Conservation (phyloP, 2,888 invertebrate species). For the Griposia aprilina region DNA sequence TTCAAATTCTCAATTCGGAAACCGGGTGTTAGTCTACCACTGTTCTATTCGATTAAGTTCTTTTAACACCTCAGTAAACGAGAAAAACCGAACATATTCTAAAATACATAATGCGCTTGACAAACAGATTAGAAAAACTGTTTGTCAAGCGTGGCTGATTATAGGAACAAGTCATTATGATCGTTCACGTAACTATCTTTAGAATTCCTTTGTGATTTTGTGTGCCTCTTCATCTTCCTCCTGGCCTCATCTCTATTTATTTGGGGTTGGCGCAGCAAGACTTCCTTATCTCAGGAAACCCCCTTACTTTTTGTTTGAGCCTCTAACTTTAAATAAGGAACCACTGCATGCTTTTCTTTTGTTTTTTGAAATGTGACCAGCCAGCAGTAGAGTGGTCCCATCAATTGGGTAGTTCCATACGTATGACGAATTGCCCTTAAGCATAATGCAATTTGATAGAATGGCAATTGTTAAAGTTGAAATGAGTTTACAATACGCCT, state of each 20-base stretch:
- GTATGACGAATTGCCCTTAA: not conserved
- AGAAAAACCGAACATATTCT: slow-evolving; percentile 8
- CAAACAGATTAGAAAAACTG: no score
- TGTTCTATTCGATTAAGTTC: not conserved
- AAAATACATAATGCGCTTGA: slow-evolving; percentile 4
- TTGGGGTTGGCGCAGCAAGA: not conserved
- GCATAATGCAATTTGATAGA: slow-evolving; percentile 18
- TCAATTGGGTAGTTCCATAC: not conserved
- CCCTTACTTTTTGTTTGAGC: not conserved
- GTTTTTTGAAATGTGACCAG: not conserved
- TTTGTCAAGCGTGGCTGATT: slow-evolving; percentile 17
- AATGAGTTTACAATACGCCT: slow-evolving; percentile 42
- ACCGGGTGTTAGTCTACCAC: no score
- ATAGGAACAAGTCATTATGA: slow-evolving; percentile 2
- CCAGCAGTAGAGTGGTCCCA: no score
- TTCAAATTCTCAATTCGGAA: no score
- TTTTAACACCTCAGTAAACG: slow-evolving; percentile 1
- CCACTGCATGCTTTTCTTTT: not conserved
- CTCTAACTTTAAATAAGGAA: not conserved
- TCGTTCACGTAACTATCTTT: slow-evolving; percentile 4
- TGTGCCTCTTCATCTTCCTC: not conserved
- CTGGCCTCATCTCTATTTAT: not conserved
- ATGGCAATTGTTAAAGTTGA: slow-evolving; percentile 24
- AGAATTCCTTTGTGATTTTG: not conserved
- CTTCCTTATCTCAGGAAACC: not conserved